Base-by-base conservation (phyloP, 2,797 vertebrate species). In the Lagocephalus sceleratus region DNA sequence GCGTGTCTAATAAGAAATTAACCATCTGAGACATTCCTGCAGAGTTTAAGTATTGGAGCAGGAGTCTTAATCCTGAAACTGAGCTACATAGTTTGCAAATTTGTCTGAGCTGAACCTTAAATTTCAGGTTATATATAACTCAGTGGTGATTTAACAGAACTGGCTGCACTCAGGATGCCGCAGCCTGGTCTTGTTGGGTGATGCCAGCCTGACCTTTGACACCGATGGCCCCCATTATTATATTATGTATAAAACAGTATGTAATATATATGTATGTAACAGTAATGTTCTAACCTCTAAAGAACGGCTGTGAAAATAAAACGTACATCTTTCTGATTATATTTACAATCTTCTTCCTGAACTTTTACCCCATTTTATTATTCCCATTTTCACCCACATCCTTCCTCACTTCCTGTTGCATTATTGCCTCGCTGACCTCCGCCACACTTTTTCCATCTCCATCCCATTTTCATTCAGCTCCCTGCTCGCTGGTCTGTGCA, bases 401-500 rank as follows among this genome's bases (percentile, higher is more conserved):
- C 63, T 41, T 45, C 47, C 40, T 55, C 45, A 16, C 63, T 62
- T 76, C 68, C 68, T 79, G 52, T 20, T 75, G 59, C n/a, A 66
- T 66, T 53, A 20, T 23, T 53, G 43, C 59, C 38, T 40, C 45
- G 16, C 20, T 9, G 38, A 53, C 51, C 52, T 41, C 63, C 57
- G 54, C 61, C 75, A 68, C 46, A 35, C 49, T 58, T 63, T n/a
- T 19, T 63, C 41, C 45, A 48, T 68, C 51, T 57, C 55, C 57
- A 68, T 5, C 47, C 61, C 42, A 46, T 42, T 6, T 54, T 46
- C 29, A 46, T 45, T 23, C 22, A 12, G 38, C 60, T 54, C 42
- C 47, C 45, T 25, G 54, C 57, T 63, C 26, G 17, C 43, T 60
- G 54, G 26, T 54, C 14, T 50, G 29, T 44, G 41, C 40, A 29